A percentile compares a stretch with the other conserved stretches of the same genome.
These are phyloP conservation scores for Habrosyne pyritoides DNA, from an alignment of 2,888 invertebrate genomes.

Conservation along the genomic window DNA sequence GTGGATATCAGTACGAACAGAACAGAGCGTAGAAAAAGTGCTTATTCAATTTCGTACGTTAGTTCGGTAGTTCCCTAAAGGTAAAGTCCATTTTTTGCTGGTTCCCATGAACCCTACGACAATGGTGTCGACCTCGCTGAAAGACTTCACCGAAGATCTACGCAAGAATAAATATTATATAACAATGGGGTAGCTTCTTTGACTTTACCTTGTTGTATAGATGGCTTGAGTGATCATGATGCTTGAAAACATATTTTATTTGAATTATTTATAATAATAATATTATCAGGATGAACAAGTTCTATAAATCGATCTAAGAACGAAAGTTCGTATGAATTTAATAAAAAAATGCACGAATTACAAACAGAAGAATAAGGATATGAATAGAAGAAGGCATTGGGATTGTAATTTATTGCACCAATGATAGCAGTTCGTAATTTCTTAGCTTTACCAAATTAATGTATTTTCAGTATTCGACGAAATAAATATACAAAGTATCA, in stretches of 20 bases:
- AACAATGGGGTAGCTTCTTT: conserved; percentile 81
- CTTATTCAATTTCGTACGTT: conserved; percentile 77
- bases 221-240: conserved; percentile 45
- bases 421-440: too few relatives aligned
- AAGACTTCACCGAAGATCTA: conserved; percentile 72
- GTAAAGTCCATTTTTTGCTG: conserved; percentile 75
- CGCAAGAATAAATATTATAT: conserved; percentile 81
- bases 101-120: conserved; percentile 82
- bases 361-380: too few relatives aligned
- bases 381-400: too few relatives aligned
- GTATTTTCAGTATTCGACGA: too few relatives aligned
- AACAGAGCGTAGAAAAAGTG: conserved; percentile 70
- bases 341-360: too few relatives aligned
- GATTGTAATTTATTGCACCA: too few relatives aligned
- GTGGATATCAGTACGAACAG: conserved; percentile 54
- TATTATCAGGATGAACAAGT: too few relatives aligned
- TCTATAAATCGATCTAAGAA: too few relatives aligned
- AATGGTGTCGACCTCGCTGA: conserved; percentile 77
- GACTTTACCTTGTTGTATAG: conserved; percentile 63
- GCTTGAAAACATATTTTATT: too few relatives aligned
- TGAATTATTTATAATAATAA: too few relatives aligned
- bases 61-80: conserved; percentile 63
- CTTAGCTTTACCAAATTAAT: too few relatives aligned
- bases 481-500: conserved; percentile 45
- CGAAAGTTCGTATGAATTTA: too few relatives aligned